A percentile compares a stretch with the other conserved stretches of the same genome.
Conservation (phyloP, 1,140 invertebrate species). For the Stegodyphus mimosarum region DNA sequence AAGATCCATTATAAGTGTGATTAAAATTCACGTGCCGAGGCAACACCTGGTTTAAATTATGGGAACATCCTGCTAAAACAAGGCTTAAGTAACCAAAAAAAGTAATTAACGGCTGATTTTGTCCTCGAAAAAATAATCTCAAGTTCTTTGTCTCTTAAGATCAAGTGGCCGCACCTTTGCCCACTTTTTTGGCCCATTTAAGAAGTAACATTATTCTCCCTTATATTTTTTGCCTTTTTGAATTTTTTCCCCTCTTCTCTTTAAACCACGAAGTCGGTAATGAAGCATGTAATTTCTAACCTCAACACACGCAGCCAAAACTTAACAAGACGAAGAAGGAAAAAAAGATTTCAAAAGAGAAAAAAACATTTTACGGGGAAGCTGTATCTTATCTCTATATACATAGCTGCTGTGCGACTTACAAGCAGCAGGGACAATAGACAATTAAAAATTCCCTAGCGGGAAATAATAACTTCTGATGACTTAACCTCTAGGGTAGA, state of each 20-base stretch:
- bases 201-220: conserved; percentile 53
- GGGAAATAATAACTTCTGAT: conserved; percentile 54
- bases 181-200: conserved; percentile 34
- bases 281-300: conserved; percentile 60
- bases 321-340: conserved; percentile 31
- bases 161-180: conserved; percentile 46
- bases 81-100: conserved; percentile 17
- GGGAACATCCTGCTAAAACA: not conserved
- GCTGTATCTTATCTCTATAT: conserved; percentile 41
- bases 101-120: conserved; percentile 52
- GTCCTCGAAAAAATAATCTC: conserved; percentile 40
- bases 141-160: conserved; percentile 43
- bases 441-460: conserved; percentile 56
- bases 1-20: not conserved
- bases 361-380: conserved; percentile 14
- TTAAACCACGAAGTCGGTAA: conserved; percentile 58
- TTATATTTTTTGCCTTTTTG: conserved; percentile 4
- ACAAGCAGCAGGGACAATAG: conserved; percentile 35
- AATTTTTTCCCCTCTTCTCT: conserved; percentile 24
- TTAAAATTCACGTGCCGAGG: conserved; percentile 5
- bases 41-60: conserved; percentile 7
- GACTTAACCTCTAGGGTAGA: conserved; percentile 53
- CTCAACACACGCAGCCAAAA: conserved; percentile 44
- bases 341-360: conserved; percentile 20
- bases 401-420: conserved; percentile 28